Evolutionary conservation across 1,140 invertebrate genomes (phyloP), one percentile per base, ranked within the genome.

Genomic region (Latrodectus geometricus): DNA sequence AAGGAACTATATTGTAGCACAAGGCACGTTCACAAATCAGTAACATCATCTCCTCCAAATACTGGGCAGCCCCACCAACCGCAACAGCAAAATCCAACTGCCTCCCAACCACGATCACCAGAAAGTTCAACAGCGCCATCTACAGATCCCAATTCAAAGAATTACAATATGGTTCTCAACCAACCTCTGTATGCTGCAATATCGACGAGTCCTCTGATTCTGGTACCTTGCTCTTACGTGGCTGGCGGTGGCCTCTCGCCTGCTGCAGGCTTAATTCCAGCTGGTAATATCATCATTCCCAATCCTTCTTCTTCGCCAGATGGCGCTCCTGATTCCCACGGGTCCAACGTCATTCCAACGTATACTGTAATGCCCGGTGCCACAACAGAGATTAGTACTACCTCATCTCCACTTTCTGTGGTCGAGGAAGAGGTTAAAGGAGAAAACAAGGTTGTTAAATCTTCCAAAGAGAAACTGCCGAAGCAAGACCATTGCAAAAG

Each of bases 1-100:
- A 98, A 98, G 91, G 94, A 95, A 83, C 95, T 97, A 90, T 99
- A 99, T 91, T 99, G 97, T 91, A 96, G 95, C 89, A 97, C 96
- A 0, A 93, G 97, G 88, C 96, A 97, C 89, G 92, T 93, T 77
- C 90, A 92, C 11, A 91, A 91, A 84, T 88, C 81, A 54, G n/a
- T 75, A n/a, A 69, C 52, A 49, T 49, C 90, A 88, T 87, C 83
- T 48, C 68, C 89, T 54, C 20, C 89, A 61, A 85, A 56, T 70
- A 74, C 87, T 21, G 68, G 86, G 12, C 17, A 73, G 91, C 0
- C 89, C 91, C 4, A 91, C 69, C 75, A 91, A 11, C 90, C 23
- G 48, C 93, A 82, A 76, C 20, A 23, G 23, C 21, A 61, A 50
- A 11, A 17, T 14, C 82, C 77, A 48, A 17, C 78, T 20, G 8